A percentile compares a stretch with the other conserved stretches of the same genome.
Conservation (phyloP, 2,888 invertebrate genomes). For the Orchestes rusci region DNA sequence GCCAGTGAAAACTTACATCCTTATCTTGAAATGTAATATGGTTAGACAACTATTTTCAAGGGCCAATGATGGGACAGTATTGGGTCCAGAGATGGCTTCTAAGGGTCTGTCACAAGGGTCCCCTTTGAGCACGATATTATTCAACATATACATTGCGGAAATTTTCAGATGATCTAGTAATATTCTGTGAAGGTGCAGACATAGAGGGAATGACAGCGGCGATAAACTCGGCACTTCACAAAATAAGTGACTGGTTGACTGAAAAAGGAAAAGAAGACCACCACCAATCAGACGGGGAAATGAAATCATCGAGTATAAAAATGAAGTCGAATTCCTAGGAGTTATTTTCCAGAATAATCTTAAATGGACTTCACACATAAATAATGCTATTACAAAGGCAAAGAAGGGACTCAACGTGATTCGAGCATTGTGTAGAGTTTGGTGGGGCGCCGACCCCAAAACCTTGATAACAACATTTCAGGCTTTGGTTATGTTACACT, state of each 20-base stretch:
- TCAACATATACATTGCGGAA: too few species aligned
- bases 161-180: conserved; percentile 9
- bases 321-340: conserved; percentile 20
- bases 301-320: too few species aligned
- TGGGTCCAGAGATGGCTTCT: too few species aligned
- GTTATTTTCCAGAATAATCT: conserved; percentile 7
- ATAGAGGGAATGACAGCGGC: too few species aligned
- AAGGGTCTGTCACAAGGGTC: conserved; percentile 11
- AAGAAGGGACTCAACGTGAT: conserved; percentile 16
- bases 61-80: too few species aligned
- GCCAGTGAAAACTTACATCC: too few species aligned
- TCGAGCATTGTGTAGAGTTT: conserved; percentile 12
- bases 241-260: too few species aligned
- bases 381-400: conserved; percentile 8
- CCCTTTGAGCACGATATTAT: conserved; percentile 5
- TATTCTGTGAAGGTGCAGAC: neutral
- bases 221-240: too few species aligned
- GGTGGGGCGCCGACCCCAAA: conserved; percentile 18
- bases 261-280: too few species aligned
- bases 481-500: conserved; percentile 13
- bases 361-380: conserved; percentile 16
- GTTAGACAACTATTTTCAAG: too few species aligned
- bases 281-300: too few species aligned
- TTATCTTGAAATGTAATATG: too few species aligned
- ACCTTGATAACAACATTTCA: conserved; percentile 11